A percentile compares a stretch with the other conserved stretches of the same genome.
These are phyloP conservation scores for Galago senegalensis DNA, from an alignment of 2,797 vertebrate genomes.

Conservation along the genomic window DNA sequence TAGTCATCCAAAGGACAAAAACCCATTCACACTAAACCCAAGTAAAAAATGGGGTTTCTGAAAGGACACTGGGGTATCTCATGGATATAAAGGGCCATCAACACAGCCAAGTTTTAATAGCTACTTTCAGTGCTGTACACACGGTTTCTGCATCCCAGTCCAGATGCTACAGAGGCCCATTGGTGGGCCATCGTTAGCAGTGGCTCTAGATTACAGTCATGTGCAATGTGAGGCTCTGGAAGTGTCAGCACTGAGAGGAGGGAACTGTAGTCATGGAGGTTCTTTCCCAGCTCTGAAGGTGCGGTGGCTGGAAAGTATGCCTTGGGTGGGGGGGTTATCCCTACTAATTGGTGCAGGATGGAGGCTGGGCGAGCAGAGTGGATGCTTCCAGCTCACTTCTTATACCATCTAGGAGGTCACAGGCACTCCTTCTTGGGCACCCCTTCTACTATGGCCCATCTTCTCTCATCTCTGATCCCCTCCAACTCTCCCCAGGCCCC, in stretches of 20 bases:
- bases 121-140: neutral
- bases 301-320: neutral
- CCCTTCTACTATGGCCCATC: neutral
- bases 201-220: neutral
- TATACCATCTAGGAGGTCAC: neutral
- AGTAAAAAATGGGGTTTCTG: neutral
- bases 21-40: neutral
- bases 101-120: neutral
- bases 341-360: neutral
- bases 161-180: rapidly evolving
- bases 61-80: neutral
- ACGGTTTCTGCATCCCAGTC: neutral
- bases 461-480: neutral
- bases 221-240: neutral
- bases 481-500: neutral
- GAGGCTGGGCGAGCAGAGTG: neutral
- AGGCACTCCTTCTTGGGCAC: too few species aligned
- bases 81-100: neutral
- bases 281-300: neutral
- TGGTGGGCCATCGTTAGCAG: neutral
- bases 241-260: neutral
- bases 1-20: neutral
- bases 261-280: neutral
- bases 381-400: neutral
- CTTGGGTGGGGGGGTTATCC: neutral